Conservation (phyloP, 2,113 vertebrate genomes). For the Crocuta crocuta region DNA sequence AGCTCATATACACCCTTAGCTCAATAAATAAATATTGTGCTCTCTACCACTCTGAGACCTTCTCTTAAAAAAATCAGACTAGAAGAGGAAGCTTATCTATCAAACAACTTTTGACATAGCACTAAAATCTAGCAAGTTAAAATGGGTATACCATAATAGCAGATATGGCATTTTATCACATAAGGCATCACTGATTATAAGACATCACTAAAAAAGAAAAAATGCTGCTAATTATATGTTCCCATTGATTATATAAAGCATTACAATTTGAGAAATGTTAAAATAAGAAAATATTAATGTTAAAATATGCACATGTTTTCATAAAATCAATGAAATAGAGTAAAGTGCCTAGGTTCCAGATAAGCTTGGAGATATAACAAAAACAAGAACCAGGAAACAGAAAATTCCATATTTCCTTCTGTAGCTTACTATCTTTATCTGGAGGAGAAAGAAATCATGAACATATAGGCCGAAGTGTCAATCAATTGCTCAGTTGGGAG, state of each 20-base stretch:
- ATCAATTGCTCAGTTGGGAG: neutral
- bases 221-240: neutral
- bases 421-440: neutral
- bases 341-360: slow-evolving; percentile 25
- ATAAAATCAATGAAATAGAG: slow-evolving; percentile 20
- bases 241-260: neutral
- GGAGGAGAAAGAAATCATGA: neutral
- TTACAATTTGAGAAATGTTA: slow-evolving; percentile 20
- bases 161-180: neutral
- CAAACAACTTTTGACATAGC: neutral
- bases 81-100: neutral
- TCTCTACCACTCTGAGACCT: neutral
- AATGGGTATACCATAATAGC: neutral
- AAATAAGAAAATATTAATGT: slow-evolving; percentile 27
- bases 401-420: neutral
- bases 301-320: neutral
- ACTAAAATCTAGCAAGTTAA: slow-evolving; percentile 16
- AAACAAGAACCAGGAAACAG: slow-evolving; percentile 27
- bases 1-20: neutral
- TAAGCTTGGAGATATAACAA: neutral
- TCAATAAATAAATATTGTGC: neutral
- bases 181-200: neutral
- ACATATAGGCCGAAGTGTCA: neutral
- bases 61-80: neutral
- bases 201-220: neutral